Conservation (phyloP, 2,888 invertebrate genomes). For the Drosophila testacea region DNA sequence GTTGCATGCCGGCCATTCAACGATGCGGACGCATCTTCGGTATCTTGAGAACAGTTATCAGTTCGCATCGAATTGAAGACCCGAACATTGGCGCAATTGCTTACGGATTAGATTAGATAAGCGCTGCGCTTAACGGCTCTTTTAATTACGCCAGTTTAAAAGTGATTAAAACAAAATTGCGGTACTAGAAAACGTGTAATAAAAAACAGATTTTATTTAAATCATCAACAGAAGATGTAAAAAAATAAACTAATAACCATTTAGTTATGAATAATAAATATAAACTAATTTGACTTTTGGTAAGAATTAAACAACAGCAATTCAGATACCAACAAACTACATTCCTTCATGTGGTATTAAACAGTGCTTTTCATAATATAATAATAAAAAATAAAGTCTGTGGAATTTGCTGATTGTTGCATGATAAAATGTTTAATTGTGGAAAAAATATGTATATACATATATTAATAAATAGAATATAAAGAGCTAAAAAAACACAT, state of each 20-base stretch:
- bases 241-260: too few species aligned
- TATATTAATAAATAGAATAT: background rate
- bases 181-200: background rate
- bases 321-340: background rate
- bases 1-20: conserved; percentile 77
- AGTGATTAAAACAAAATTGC: conserved; percentile 13
- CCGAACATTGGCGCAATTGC: conserved; percentile 26
- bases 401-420: background rate
- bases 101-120: conserved; percentile 15
- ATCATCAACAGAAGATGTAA: background rate
- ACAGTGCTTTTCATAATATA: background rate
- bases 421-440: background rate
- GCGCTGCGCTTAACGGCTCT: conserved; percentile 30
- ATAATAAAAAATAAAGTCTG: background rate
- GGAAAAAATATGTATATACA: background rate
- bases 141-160: conserved; percentile 1
- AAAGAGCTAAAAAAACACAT: background rate
- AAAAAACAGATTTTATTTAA: background rate
- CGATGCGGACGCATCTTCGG: conserved; percentile 64
- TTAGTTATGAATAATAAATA: background rate
- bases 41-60: conserved; percentile 33
- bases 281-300: conserved; percentile 1
- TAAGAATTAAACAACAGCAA: background rate
- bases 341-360: background rate
- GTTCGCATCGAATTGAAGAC: conserved; percentile 14